Evolutionary conservation across 2,113 vertebrate genomes (phyloP), one percentile per base, ranked within the genome.

Genomic region (Archilochus colubris): DNA sequence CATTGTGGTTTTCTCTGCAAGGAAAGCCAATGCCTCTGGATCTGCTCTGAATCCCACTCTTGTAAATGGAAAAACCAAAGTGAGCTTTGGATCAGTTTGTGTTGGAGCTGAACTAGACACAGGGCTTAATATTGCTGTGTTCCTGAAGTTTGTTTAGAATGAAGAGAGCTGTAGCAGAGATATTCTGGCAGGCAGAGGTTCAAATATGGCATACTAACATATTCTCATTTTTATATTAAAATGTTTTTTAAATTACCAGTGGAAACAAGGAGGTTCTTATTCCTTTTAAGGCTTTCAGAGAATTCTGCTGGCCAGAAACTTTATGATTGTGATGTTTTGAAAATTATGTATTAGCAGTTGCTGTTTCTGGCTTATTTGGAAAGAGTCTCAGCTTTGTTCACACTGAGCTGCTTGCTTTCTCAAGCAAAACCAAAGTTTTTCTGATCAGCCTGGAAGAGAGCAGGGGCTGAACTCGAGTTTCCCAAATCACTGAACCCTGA

Each of bases 31-130:
- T 86, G 88, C 73, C 53, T 93, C 53, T 86, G 64, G 82, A 58
- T 22, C 57, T 90, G 76, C 72, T 95, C 5, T 2, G 79, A 96
- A 90, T 93, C 76, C 61, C 73, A 72, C 43, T 95, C 61, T 33
- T 86, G 61, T 72, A 88, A 90, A 81, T 92, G 93, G 93, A 94
- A 95, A 95, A 95, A 82, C 3, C 69, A 36, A 90, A 96, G 86
- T 50, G 88, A 94, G 31, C 73, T 91, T 95, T 97, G 95, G 89
- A 95, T 59, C 33, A 50, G 28, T 55, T 95, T 61, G 69, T 83
- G 0, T 44, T 83, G 82, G 67, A 94, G 40, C 85, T 86, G 75
- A 79, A 78, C 44, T 38, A 48, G 48, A 96, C 58, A 78, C 23
- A 5, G 19, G 8, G 14, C 33, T 95, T 94, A 69, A 79, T 73